These are phyloP conservation scores for Horisme vitalbata DNA, from an alignment of 2,888 invertebrate genomes.

Conservation along the genomic window DNA sequence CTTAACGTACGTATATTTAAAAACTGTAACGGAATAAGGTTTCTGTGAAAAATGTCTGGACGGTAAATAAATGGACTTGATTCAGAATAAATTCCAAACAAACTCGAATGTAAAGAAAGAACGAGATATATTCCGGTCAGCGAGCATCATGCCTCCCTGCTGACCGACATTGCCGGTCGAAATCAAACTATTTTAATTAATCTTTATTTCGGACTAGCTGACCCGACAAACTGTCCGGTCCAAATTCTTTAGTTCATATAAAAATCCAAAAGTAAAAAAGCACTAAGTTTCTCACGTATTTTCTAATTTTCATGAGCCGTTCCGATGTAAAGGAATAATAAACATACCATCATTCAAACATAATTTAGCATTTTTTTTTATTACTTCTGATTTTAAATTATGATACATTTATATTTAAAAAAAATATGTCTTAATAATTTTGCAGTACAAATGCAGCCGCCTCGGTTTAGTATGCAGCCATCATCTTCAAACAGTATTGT, in stretches of 20 bases:
- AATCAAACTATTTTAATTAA: constrained; percentile 48
- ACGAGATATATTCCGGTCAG: constrained; percentile 63
- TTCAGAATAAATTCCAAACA: constrained; percentile 38
- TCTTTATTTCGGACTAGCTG: constrained; percentile 55
- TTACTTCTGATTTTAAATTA: no score
- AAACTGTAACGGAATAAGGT: constrained; percentile 16
- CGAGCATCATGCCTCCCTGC: constrained; percentile 47
- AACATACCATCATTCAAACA: no score
- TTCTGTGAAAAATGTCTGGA: constrained; percentile 36
- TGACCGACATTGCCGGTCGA: constrained; percentile 40
- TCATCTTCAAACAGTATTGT: constrained; percentile 93
- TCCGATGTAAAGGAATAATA: no score
- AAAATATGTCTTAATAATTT: no score
- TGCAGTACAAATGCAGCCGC: constrained; percentile 88
- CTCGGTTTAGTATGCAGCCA: constrained; percentile 93
- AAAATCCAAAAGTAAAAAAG: no score
- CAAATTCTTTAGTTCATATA: no score
- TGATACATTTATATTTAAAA: no score
- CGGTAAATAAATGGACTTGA: constrained; percentile 44
- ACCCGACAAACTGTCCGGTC: no score
- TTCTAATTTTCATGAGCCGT: no score
- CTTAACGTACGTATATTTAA: no score
- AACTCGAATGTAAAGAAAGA: constrained; percentile 30
- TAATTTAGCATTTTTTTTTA: no score
- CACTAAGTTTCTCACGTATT: no score